Conservation (phyloP, 2,113 vertebrate genomes). For the Fukomys damarensis region DNA sequence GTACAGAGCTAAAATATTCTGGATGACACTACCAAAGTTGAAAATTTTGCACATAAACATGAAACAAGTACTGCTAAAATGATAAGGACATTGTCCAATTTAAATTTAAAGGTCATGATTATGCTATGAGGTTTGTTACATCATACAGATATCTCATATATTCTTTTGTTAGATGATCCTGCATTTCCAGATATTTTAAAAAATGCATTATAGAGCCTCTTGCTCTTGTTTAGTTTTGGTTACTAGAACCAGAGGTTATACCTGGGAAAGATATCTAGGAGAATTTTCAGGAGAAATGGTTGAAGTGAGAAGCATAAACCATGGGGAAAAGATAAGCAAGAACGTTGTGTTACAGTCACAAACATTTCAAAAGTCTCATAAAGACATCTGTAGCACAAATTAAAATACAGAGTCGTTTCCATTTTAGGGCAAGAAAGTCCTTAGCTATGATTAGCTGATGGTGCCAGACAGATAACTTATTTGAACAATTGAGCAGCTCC, state of each 20-base stretch:
- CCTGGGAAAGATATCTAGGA: not conserved
- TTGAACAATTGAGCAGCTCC: not conserved
- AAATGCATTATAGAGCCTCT: not conserved
- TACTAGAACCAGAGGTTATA: not conserved
- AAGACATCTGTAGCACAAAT: not conserved
- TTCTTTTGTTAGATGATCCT: not conserved
- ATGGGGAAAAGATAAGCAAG: not conserved
- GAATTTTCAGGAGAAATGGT: not conserved
- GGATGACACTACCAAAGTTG: not conserved
- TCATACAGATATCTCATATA: not conserved
- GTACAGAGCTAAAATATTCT: constrained; percentile 11
- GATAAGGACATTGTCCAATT: not conserved
- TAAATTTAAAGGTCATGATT: not conserved
- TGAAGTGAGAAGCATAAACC: not conserved
- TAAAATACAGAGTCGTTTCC: not conserved
- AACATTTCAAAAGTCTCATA: not conserved
- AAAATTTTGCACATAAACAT: not conserved
- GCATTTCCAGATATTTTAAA: not conserved
- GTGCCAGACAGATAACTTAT: not conserved
- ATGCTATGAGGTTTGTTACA: not conserved
- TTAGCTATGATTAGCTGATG: not conserved
- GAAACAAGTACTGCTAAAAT: not conserved
- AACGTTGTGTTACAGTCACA: not conserved
- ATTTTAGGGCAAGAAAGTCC: not conserved
- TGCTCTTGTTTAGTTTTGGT: not conserved